Conservation (phyloP, 92 coral and sea anemone genomes). For the Actinostola sp. region DNA sequence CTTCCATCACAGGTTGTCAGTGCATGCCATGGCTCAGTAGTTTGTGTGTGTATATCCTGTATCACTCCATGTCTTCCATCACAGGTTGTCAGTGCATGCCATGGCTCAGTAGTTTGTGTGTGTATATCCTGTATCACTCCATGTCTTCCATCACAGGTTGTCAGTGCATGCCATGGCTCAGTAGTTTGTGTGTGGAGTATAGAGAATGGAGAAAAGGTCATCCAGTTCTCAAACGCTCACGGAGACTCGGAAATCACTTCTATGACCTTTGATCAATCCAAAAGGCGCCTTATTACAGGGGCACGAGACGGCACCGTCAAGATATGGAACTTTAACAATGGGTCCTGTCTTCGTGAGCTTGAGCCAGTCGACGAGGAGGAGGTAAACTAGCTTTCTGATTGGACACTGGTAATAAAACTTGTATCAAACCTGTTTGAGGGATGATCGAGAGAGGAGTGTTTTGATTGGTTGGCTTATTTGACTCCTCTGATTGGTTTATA, state of each 20-base stretch:
- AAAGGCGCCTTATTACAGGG: conserved; percentile 89
- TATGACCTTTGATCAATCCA: conserved; percentile 92
- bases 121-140: too few relatives aligned
- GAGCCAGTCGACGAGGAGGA: conserved; percentile 76
- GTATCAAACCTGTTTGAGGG: neutral
- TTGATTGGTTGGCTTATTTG: neutral
- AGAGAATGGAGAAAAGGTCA: conserved; percentile 94
- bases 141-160: conserved; percentile 86
- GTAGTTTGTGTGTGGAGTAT: conserved; percentile 98
- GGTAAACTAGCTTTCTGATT: conserved; percentile 26
- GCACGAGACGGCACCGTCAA: conserved; percentile 92
- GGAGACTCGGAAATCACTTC: conserved; percentile 90
- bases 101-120: too few relatives aligned
- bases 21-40: too few relatives aligned
- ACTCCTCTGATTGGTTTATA: neutral
- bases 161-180: conserved; percentile 94
- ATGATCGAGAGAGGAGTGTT: too few relatives aligned
- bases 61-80: too few relatives aligned
- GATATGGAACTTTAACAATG: conserved; percentile 98
- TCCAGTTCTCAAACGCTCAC: conserved; percentile 97
- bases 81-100: too few relatives aligned
- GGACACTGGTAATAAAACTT: neutral
- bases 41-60: too few relatives aligned
- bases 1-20: too few relatives aligned
- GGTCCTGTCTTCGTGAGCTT: conserved; percentile 82